Conservation (phyloP, 1,140 invertebrate genomes). For the Drosophila lowei region DNA sequence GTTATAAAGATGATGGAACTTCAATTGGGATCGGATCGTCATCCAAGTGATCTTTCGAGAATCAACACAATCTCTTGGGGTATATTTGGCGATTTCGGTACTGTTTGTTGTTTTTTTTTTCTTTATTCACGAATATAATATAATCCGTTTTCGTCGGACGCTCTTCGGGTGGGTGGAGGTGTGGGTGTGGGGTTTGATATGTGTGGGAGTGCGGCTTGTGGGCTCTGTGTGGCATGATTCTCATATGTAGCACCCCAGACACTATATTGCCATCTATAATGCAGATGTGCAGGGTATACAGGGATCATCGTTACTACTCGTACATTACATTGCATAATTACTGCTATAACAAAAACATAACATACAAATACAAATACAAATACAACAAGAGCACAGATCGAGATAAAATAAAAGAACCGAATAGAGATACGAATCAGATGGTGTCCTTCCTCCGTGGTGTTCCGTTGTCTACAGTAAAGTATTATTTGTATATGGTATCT, state of each 20-base stretch:
- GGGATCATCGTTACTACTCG: too few species aligned
- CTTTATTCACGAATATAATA: conserved; percentile 50
- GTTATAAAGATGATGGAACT: too few species aligned
- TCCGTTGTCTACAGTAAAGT: conserved; percentile 9
- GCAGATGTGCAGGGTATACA: conserved; percentile 15
- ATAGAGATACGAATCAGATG: neutral
- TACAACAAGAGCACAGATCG: conserved; percentile 1
- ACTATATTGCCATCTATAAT: conserved; percentile 2
- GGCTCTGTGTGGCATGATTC: conserved; percentile 10
- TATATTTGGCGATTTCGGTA: neutral
- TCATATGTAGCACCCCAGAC: too few species aligned
- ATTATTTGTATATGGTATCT: conserved; percentile 12
- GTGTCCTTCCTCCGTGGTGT: neutral
- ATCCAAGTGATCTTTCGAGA: too few species aligned
- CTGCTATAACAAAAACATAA: conserved; percentile 36
- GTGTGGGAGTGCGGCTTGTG: conserved; percentile 2
- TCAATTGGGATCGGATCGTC: too few species aligned
- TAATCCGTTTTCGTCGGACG: conserved; percentile 3
- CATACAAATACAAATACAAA: conserved; percentile 12
- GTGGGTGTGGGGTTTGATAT: neutral
- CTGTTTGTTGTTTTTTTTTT: neutral
- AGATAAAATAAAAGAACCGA: conserved; percentile 23
- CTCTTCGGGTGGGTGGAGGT: conserved; percentile 15
- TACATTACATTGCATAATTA: conserved; percentile 11
- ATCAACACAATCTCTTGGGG: too few species aligned